Percentiles rank a stretch among this genome's conserved stretches.
These are phyloP conservation scores for Characodon lateralis DNA, from an alignment of 2,797 vertebrate genomes.

Conservation along the genomic window DNA sequence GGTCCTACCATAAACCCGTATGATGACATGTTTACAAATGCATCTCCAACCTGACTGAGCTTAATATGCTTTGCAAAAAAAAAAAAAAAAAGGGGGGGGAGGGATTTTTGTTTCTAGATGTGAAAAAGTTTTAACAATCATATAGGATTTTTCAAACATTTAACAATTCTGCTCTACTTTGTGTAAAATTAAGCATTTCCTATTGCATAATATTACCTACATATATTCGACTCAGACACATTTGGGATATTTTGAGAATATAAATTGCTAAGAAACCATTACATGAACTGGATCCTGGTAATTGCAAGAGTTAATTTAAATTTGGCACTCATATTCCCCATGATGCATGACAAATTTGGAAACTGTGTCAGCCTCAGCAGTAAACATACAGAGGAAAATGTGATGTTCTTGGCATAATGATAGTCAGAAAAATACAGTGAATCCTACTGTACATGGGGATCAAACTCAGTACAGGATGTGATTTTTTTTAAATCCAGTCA, in stretches of 20 bases:
- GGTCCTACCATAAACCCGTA: too few species aligned
- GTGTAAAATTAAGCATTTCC: not conserved
- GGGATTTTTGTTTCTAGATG: too few species aligned
- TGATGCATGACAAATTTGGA: constrained; percentile 36
- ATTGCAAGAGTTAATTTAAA: constrained; percentile 34
- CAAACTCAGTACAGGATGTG: not conserved
- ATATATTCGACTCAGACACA: not conserved
- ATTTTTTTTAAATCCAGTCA: not conserved
- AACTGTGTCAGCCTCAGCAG: constrained; percentile 38
- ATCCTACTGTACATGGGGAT: not conserved
- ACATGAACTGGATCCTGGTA: constrained; percentile 9
- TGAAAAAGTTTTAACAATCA: too few species aligned
- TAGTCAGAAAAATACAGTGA: not conserved
- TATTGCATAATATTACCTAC: not conserved
- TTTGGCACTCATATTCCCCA: constrained; percentile 30
- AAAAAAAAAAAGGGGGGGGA: too few species aligned
- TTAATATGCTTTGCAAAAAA: not conserved
- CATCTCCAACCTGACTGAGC: not conserved
- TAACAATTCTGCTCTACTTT: too few species aligned
- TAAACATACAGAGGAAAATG: constrained; percentile 2
- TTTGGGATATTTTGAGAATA: not conserved
- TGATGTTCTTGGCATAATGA: not conserved
- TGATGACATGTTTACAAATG: not conserved
- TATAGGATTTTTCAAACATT: too few species aligned
- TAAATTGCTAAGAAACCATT: constrained; percentile 13